phyloP scores from a whole-genome alignment of 2,113 vertebrate genomes.

The Petaurus breviceps region DNA sequence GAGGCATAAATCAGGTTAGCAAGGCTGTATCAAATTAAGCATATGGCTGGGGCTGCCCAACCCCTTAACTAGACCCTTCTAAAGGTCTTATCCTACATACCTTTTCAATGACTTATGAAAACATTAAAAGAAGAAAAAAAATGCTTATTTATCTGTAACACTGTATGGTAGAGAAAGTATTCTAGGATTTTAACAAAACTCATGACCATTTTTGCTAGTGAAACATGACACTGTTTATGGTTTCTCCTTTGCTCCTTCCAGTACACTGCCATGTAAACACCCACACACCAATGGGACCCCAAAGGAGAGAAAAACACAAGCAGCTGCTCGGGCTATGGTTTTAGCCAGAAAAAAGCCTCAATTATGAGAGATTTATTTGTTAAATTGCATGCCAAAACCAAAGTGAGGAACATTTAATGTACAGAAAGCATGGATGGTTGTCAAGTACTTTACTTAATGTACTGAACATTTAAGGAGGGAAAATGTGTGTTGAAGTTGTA shows the following conservation, averaged over 20 bases:
- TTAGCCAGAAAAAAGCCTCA: constrained; percentile 67
- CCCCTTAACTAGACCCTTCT: background rate
- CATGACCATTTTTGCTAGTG: constrained; percentile 50
- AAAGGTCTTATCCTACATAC: background rate
- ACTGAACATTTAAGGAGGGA: background rate
- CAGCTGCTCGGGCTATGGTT: constrained; percentile 71
- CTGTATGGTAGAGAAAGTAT: constrained; percentile 8
- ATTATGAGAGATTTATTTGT: constrained; percentile 68
- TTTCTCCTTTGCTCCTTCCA: constrained; percentile 59
- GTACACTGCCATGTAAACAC: constrained; percentile 67
- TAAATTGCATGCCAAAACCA: constrained; percentile 55
- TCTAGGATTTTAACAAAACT: constrained; percentile 54
- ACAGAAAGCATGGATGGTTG: constrained; percentile 37
- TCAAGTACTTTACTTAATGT: background rate
- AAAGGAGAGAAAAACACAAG: constrained; percentile 31
- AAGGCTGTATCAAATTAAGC: background rate
- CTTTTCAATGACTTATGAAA: constrained; percentile 49
- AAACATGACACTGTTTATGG: constrained; percentile 65
- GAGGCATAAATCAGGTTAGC: background rate
- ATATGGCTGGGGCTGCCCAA: background rate
- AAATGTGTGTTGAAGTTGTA: background rate
- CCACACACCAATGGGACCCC: constrained; percentile 70
- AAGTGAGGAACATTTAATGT: constrained; percentile 62
- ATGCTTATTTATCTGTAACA: constrained; percentile 18
- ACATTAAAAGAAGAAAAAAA: constrained; percentile 44